Base-by-base conservation (phyloP, 2,113 vertebrate genomes). In the Triplophysa rosa region DNA sequence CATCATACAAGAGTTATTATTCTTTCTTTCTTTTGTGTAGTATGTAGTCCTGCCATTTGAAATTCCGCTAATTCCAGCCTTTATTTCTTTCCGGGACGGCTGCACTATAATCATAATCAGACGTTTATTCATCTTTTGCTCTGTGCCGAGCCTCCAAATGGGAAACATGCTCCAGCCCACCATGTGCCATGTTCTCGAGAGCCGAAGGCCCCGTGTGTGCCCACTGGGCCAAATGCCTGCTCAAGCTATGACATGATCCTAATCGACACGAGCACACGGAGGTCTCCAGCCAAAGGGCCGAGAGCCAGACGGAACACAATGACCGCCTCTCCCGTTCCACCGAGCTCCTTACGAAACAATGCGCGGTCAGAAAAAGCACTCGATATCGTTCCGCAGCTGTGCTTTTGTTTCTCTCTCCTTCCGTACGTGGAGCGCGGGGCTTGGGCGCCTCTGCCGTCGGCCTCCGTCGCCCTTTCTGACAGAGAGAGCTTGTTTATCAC, bases 401-500 rank as follows among this genome's bases (percentile, higher is more conserved):
- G 84, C 87, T 86, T 89, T 88, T 90, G 87, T 90, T 73, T 80
- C 59, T n/a, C 78, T 85, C 83, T 85, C 86, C 86, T 83, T 64
- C 45, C 58, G 19, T 62, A 58, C 82, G 87, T 80, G 78, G 56
- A 72, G 29, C 49, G 74, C 85, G 84, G 64, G 45, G 62, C 77
- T 82, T 82, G 87, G 81, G 89, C 83, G 62, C 78, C 77, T 77
- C 37, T 70, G 67, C 82, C 72, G 68, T 88, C 76, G 49, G 82
- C 86, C 83, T 89, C 79, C 87, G 82, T 89, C 85, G 86, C 83
- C 81, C 83, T 84, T 85, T 81, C 70, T 83, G 82, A 84, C 82
- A 49, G 49, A 81, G 62, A 80, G 73, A 68, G 84, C 84, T 77
- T 83, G 85, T 90, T 92, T 92, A 91, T 92, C 90, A 87, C 87